Evolutionary conservation across 2,797 vertebrate genomes (phyloP).

Genomic region (Ciconia nigra): DNA sequence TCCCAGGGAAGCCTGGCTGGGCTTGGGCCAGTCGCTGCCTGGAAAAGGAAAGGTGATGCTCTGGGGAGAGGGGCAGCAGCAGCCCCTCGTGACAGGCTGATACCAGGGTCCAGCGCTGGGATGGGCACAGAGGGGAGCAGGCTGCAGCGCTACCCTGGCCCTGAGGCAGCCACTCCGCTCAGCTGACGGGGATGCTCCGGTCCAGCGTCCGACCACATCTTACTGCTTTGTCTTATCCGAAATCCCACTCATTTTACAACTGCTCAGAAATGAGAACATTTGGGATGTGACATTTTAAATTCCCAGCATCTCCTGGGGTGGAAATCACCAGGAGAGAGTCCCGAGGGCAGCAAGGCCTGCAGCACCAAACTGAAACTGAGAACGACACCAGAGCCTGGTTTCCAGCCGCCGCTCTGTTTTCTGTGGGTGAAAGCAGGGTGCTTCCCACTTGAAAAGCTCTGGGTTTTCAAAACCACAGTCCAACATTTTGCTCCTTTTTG

Average conservation of each 20-base stretch:
- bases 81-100: background rate
- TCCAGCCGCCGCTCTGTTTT: background rate
- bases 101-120: accelerated
- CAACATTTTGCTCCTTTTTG: background rate
- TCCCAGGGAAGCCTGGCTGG: constrained; percentile 71
- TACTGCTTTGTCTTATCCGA: background rate
- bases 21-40: constrained; percentile 78
- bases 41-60: background rate
- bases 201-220: background rate
- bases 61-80: background rate
- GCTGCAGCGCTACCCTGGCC: accelerated
- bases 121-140: accelerated
- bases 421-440: background rate
- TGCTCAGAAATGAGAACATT: background rate
- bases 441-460: background rate
- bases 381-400: background rate
- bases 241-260: background rate
- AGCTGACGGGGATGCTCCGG: background rate
- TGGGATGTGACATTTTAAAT: background rate
- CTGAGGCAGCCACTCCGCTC: background rate
- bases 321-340: background rate
- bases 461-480: constrained; percentile 26
- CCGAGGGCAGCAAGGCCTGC: background rate
- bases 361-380: background rate
- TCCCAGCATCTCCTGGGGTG: background rate